These are phyloP conservation scores for Porites divaricata DNA, from an alignment of 92 coral and sea anemone genomes.

Conservation along the genomic window DNA sequence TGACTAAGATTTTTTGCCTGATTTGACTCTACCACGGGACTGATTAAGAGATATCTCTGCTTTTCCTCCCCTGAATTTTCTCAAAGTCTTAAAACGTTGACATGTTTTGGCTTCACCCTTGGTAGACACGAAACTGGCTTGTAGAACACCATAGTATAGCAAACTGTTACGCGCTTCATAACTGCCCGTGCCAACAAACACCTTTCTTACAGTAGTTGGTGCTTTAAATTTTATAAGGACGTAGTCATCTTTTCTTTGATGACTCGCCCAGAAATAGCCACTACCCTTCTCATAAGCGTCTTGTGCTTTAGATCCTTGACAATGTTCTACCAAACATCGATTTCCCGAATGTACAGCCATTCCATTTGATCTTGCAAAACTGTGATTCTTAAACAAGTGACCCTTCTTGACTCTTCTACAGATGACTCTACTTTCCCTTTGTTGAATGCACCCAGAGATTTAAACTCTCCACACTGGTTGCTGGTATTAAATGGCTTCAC, in stretches of 20 bases:
- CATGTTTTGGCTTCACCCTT: constrained; percentile 15
- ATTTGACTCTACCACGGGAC: neutral
- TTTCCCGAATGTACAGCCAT: too few relatives aligned
- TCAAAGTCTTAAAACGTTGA: constrained; percentile 29
- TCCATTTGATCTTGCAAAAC: neutral
- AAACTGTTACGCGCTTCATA: constrained; percentile 48
- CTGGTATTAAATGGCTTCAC: neutral
- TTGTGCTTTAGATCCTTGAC: constrained; percentile 1
- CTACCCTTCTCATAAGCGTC: constrained; percentile 70
- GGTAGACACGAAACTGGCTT: constrained; percentile 38
- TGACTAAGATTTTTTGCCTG: constrained; percentile 49
- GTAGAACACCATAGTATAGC: constrained; percentile 45
- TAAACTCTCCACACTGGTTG: constrained; percentile 20
- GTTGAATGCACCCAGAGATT: constrained; percentile 31
- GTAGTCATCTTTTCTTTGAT: neutral
- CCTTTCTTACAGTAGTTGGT: constrained; percentile 24
- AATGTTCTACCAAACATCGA: too few relatives aligned
- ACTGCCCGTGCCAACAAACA: constrained; percentile 67
- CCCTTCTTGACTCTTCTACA: neutral
- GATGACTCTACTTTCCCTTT: constrained; percentile 1
- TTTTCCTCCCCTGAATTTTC: constrained; percentile 29
- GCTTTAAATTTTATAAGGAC: constrained; percentile 24
- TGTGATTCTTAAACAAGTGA: constrained; percentile 46
- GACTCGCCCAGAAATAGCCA: constrained; percentile 46
- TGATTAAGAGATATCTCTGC: neutral